Evolutionary conservation across 2,797 vertebrate genomes (phyloP).

Genomic region (Setipinna tenuifilis): DNA sequence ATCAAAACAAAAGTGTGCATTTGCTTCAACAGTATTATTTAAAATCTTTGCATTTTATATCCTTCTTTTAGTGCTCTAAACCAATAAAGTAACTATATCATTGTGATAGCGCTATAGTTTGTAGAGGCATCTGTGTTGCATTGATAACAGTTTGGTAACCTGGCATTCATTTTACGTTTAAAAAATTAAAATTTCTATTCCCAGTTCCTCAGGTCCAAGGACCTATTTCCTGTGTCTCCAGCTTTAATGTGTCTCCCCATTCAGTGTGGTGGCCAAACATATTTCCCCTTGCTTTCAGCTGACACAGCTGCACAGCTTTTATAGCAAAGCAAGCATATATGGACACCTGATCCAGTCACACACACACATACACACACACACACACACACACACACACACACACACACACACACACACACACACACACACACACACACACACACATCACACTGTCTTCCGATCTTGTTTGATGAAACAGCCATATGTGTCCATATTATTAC

Average conservation of each 20-base stretch:
- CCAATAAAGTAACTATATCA: background rate
- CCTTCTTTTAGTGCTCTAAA: background rate
- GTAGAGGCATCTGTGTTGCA: background rate
- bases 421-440: slow-evolving; percentile 1
- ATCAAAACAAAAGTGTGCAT: background rate
- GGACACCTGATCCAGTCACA: background rate
- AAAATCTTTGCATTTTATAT: background rate
- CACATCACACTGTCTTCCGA: background rate
- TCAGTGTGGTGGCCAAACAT: background rate
- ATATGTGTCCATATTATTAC: background rate
- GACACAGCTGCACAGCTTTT: background rate
- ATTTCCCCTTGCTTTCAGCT: slow-evolving; percentile 8
- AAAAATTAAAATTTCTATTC: background rate
- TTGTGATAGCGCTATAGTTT: background rate
- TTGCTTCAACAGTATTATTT: background rate
- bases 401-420: slow-evolving; percentile 10
- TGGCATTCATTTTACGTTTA: background rate
- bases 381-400: slow-evolving; percentile 14
- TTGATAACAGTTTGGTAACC: background rate
- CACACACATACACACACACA: background rate
- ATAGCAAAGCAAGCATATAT: slow-evolving; percentile 2
- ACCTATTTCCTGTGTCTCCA: background rate
- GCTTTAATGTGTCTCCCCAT: background rate
- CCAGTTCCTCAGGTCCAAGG: background rate
- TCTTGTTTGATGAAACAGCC: background rate